Percentiles rank a stretch among this genome's conserved stretches.
Conservation (phyloP, 2,797 vertebrate species). For the Danio kyathit region DNA sequence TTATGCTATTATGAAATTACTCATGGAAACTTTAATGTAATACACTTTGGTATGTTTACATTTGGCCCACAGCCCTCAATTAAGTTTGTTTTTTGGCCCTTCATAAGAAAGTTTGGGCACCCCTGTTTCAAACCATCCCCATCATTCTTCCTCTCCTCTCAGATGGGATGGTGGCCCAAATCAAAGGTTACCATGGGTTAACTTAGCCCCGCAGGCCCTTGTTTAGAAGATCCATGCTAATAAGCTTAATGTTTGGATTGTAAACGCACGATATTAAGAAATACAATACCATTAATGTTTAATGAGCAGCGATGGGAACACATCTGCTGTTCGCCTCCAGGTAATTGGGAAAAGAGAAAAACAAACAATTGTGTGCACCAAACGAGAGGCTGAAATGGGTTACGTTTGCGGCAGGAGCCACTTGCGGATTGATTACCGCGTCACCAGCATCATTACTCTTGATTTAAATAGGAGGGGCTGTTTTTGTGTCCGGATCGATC, state of each 20-base stretch:
- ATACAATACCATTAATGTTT: slow-evolving; percentile 1
- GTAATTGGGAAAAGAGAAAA: slow-evolving; percentile 9
- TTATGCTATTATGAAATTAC: too few species aligned
- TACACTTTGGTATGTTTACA: too few species aligned
- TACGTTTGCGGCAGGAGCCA: slow-evolving; percentile 66
- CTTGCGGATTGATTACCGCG: slow-evolving; percentile 80
- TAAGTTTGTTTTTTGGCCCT: too few species aligned
- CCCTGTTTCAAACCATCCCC: too few species aligned
- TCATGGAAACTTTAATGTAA: too few species aligned
- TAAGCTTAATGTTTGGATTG: slow-evolving; percentile 15
- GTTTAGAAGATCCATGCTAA: not conserved
- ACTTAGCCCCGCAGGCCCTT: too few species aligned
- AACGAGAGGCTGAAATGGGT: not conserved
- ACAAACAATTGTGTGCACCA: slow-evolving; percentile 2
- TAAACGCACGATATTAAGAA: slow-evolving; percentile 8
- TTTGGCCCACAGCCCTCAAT: too few species aligned
- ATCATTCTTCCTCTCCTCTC: too few species aligned
- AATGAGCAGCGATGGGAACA: slow-evolving; percentile 14
- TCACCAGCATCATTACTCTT: slow-evolving; percentile 77
- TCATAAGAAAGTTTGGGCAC: too few species aligned
- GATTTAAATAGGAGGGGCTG: slow-evolving; percentile 74
- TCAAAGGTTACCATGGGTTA: too few species aligned
- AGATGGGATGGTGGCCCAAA: too few species aligned
- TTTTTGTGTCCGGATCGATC: slow-evolving; percentile 77
- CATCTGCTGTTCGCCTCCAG: slow-evolving; percentile 1